Conservation (phyloP, 2,888 invertebrate genomes). For the Brachynemurus nebulosus region DNA sequence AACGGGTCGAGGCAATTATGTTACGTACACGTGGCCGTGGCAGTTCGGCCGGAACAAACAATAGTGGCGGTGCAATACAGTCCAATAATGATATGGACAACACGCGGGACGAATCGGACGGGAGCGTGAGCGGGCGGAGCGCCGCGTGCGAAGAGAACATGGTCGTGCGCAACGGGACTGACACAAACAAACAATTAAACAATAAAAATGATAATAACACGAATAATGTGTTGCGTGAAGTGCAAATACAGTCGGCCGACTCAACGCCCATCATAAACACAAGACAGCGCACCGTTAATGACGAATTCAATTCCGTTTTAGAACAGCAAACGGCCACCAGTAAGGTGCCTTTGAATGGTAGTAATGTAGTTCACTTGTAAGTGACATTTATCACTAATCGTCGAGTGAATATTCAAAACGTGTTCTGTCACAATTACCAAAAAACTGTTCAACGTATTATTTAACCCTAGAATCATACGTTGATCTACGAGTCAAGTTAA, state of each 20-base stretch:
- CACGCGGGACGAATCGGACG: not conserved
- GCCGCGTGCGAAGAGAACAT: not conserved
- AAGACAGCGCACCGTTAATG: not conserved
- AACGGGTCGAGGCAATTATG: constrained; percentile 88
- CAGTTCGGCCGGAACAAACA: not conserved
- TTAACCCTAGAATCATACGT: too few species aligned
- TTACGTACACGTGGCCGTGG: constrained; percentile 56
- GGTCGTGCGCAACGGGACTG: not conserved
- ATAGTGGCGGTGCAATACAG: not conserved
- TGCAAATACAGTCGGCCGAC: not conserved
- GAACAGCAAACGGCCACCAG: not conserved
- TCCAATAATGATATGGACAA: constrained; percentile 3
- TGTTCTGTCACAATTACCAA: too few species aligned
- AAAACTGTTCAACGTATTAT: too few species aligned
- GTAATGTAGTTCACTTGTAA: constrained; percentile 7
- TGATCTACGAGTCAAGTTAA: too few species aligned
- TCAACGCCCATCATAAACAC: not conserved
- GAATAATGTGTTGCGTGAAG: constrained; percentile 3
- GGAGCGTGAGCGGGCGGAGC: not conserved
- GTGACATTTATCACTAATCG: too few species aligned
- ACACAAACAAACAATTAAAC: not conserved
- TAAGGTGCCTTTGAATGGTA: constrained; percentile 8
- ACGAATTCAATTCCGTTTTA: constrained; percentile 6
- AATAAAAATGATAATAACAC: constrained; percentile 5
- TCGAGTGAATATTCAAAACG: too few species aligned